Percentiles rank a stretch among this genome's conserved stretches.
These are phyloP conservation scores for Julus scanicus DNA, from an alignment of 2,888 invertebrate species.

Conservation along the genomic window DNA sequence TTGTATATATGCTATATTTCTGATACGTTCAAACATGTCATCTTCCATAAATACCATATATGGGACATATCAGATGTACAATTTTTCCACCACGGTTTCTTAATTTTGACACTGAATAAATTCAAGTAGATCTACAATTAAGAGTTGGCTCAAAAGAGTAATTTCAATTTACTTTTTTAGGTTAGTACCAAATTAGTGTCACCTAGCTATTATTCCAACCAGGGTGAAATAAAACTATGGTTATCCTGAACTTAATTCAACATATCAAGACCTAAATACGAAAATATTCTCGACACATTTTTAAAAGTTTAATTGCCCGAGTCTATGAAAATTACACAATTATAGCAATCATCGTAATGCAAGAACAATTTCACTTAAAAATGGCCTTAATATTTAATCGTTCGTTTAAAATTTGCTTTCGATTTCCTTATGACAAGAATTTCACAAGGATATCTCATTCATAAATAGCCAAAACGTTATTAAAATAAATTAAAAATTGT, in stretches of 20 bases:
- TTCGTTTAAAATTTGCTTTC: neutral
- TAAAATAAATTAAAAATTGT: too few relatives aligned
- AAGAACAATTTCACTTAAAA: constrained; percentile 12
- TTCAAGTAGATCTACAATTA: too few relatives aligned
- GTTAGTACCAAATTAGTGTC: neutral
- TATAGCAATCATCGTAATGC: neutral
- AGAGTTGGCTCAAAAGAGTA: neutral
- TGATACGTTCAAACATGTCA: too few relatives aligned
- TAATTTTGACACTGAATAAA: too few relatives aligned
- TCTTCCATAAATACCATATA: too few relatives aligned
- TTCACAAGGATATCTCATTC: neutral
- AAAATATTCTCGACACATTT: neutral
- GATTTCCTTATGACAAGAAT: neutral
- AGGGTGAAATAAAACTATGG: neutral
- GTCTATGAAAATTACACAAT: constrained; percentile 16
- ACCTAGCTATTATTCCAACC: neutral
- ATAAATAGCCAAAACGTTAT: neutral
- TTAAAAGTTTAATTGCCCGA: neutral
- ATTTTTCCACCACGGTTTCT: too few relatives aligned
- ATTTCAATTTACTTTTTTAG: neutral
- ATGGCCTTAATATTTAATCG: constrained; percentile 19
- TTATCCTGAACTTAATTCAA: neutral
- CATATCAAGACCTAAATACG: neutral
- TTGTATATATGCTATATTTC: too few relatives aligned
- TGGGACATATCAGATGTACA: too few relatives aligned